A percentile compares a stretch with the other conserved stretches of the same genome.
Evolutionary conservation across 2,797 vertebrate genomes (phyloP).

Genomic region (Enteromius unitaeniatus): DNA sequence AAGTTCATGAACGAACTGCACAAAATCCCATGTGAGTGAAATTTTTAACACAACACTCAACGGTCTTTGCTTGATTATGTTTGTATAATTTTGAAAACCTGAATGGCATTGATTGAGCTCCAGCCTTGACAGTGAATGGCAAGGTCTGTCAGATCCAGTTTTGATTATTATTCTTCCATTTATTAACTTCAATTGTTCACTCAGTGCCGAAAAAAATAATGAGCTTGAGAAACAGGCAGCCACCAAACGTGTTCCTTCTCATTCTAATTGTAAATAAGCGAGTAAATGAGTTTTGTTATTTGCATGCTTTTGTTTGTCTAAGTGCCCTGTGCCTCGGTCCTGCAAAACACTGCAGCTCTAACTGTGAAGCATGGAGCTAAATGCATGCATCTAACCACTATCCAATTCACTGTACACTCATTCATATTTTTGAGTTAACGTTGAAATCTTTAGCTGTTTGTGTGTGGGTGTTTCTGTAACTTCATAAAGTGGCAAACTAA

Average conservation of each 20-base stretch:
- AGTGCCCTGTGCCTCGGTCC: constrained; percentile 5
- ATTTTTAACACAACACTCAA: neutral
- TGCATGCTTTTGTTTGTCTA: constrained; percentile 33
- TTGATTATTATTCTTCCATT: constrained; percentile 15
- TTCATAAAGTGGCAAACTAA: neutral
- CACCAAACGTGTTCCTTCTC: neutral
- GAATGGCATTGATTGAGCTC: constrained; percentile 18
- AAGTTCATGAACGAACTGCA: constrained; percentile 99
- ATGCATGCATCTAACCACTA: constrained; percentile 16
- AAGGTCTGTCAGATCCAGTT: constrained; percentile 25
- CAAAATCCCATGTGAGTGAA: constrained; percentile 94
- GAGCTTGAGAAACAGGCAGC: constrained; percentile 30
- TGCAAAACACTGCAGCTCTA: neutral
- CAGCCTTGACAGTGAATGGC: constrained; percentile 1
- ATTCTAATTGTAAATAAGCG: constrained; percentile 48
- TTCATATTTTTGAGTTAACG: neutral
- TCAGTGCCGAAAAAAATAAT: constrained; percentile 34
- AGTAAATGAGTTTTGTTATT: constrained; percentile 50
- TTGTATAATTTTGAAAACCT: neutral
- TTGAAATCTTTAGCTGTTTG: neutral
- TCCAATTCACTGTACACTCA: constrained; percentile 6
- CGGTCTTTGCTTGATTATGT: neutral
- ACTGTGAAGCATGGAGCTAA: neutral
- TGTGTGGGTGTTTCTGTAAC: neutral
- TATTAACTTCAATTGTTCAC: constrained; percentile 27